These are phyloP conservation scores for Athene noctua DNA, from an alignment of 2,113 vertebrate species.

Conservation along the genomic window DNA sequence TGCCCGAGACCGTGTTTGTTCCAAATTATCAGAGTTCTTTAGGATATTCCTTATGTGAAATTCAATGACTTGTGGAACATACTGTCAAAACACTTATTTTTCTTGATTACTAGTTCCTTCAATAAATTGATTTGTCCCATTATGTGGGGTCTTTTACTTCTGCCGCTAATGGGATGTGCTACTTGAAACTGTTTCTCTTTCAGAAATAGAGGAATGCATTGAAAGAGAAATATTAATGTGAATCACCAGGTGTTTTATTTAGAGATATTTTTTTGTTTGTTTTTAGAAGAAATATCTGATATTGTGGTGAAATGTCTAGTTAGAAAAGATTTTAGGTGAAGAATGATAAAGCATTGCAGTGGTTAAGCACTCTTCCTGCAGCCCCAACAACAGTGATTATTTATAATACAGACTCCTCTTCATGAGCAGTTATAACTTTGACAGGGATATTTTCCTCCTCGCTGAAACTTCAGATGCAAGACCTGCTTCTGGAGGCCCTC, in stretches of 20 bases:
- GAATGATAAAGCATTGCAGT: not conserved
- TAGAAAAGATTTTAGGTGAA: not conserved
- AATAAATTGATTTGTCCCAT: slow-evolving; percentile 33
- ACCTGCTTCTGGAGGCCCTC: not conserved
- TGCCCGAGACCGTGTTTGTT: not conserved
- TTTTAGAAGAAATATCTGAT: not conserved
- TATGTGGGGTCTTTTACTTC: not conserved
- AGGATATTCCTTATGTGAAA: not conserved
- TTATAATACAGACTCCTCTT: not conserved
- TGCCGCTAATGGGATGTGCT: not conserved
- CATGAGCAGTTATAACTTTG: not conserved
- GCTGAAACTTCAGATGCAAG: not conserved
- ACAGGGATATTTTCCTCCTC: not conserved
- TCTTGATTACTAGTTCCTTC: slow-evolving; percentile 40
- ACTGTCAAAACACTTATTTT: slow-evolving; percentile 46
- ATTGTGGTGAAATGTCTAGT: not conserved
- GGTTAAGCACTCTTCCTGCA: not conserved
- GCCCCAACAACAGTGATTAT: not conserved
- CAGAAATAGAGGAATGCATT: not conserved
- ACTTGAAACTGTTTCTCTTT: not conserved
- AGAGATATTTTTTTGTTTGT: not conserved
- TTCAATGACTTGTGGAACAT: not conserved
- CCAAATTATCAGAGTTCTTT: not conserved
- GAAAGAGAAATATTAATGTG: not conserved
- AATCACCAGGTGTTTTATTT: not conserved